phyloP scores from a whole-genome alignment of 2,888 invertebrate genomes.

The Geotrupes spiniger region DNA sequence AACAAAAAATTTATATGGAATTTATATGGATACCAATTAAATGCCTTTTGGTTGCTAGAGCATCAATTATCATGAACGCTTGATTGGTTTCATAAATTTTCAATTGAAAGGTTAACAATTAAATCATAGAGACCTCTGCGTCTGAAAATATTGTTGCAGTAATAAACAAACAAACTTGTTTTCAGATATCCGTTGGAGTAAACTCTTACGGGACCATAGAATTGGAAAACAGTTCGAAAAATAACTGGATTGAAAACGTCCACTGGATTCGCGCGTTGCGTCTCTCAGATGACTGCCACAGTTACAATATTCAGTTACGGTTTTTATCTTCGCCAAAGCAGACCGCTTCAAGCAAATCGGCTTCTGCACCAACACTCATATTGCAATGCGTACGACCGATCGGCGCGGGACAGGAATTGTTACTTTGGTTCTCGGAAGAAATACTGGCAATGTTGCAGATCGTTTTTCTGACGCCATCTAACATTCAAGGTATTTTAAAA shows the following conservation, averaged over 20 bases:
- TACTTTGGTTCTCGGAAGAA: slow-evolving; percentile 81
- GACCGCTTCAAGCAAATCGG: slow-evolving; percentile 15
- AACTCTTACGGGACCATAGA: slow-evolving; percentile 38
- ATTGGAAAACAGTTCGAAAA: slow-evolving; percentile 38
- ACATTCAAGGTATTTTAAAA: slow-evolving; percentile 69
- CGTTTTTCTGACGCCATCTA: slow-evolving; percentile 73
- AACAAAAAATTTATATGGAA: too few relatives aligned
- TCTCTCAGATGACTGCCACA: slow-evolving; percentile 66
- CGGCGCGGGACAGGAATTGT: slow-evolving; percentile 65
- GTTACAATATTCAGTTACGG: slow-evolving; percentile 58
- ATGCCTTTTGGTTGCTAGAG: too few relatives aligned
- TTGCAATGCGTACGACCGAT: slow-evolving; percentile 54
- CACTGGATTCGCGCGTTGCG: slow-evolving; percentile 47
- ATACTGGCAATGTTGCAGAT: slow-evolving; percentile 70
- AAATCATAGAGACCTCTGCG: too few relatives aligned
- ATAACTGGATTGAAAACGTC: slow-evolving; percentile 37
- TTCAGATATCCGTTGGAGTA: slow-evolving; percentile 40
- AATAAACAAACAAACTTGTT: too few relatives aligned
- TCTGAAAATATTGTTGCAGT: slow-evolving; percentile 7
- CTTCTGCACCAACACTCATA: slow-evolving; percentile 37
- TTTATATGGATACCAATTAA: too few relatives aligned
- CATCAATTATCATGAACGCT: too few relatives aligned
- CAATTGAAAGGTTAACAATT: too few relatives aligned
- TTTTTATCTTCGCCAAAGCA: slow-evolving; percentile 35
- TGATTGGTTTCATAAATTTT: too few relatives aligned